A percentile compares a stretch with the other conserved stretches of the same genome.
Evolutionary conservation across 1,140 invertebrate genomes (phyloP).

Genomic region (Hycleus phaleratus): DNA sequence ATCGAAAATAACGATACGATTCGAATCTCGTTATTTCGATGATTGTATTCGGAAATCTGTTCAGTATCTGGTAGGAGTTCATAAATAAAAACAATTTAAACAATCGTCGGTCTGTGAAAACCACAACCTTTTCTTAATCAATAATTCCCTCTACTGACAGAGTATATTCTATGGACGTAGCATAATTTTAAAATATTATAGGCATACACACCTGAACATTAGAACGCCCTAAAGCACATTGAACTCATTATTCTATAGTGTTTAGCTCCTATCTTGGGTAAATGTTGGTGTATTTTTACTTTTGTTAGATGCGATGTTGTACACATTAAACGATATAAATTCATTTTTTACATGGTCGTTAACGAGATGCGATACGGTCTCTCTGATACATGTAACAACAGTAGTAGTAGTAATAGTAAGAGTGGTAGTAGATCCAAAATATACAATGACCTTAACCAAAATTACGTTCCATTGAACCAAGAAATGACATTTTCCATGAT

Average conservation of each 20-base stretch:
- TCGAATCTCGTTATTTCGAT: too few relatives aligned
- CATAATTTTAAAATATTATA: constrained; percentile 1
- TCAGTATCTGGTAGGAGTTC: not conserved
- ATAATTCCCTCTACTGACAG: constrained; percentile 5
- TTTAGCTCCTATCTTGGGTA: not conserved
- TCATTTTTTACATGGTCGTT: constrained; percentile 6
- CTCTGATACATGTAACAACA: too few relatives aligned
- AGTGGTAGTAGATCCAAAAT: not conserved
- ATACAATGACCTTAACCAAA: constrained; percentile 14
- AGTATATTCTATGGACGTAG: not conserved
- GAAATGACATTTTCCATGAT: not conserved
- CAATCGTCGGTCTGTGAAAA: constrained; percentile 13
- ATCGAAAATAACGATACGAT: too few relatives aligned
- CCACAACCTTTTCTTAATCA: constrained; percentile 10
- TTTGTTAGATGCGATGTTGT: not conserved
- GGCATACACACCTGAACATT: constrained; percentile 2
- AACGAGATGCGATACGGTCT: constrained; percentile 3
- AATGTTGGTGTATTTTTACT: not conserved
- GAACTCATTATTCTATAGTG: constrained; percentile 5
- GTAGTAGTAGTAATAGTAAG: too few relatives aligned
- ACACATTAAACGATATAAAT: constrained; percentile 1
- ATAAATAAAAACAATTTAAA: constrained; percentile 19
- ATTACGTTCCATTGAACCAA: constrained; percentile 12
- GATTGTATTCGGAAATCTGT: too few relatives aligned
- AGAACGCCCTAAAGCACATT: constrained; percentile 2